Conservation (phyloP, 2,797 vertebrate species). For the Hypotaenidia philippensis region DNA sequence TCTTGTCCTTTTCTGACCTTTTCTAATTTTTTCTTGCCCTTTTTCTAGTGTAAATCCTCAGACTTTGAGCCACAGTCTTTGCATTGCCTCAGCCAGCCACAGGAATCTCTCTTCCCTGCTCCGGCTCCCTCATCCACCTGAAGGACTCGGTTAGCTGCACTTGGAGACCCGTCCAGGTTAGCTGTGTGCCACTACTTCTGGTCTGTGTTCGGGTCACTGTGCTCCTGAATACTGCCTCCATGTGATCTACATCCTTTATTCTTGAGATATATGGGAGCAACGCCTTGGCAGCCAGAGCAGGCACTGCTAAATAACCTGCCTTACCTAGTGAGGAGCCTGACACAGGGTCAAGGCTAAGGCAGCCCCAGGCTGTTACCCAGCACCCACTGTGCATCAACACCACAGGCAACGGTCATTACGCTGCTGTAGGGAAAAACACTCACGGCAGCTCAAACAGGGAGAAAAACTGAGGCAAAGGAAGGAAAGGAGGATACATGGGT, state of each 20-base stretch:
- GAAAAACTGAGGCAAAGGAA: neutral
- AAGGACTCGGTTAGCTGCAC: neutral
- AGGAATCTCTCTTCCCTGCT: neutral
- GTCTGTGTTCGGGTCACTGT: neutral
- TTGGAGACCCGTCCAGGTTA: neutral
- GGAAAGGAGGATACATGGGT: neutral
- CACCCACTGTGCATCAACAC: too few species aligned
- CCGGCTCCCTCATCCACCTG: neutral
- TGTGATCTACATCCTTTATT: neutral
- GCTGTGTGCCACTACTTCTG: neutral
- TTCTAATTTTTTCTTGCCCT: neutral
- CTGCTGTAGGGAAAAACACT: neutral
- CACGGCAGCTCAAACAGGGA: accelerated
- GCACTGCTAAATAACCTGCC: neutral
- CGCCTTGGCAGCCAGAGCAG: neutral
- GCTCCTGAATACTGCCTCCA: neutral
- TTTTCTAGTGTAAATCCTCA: neutral
- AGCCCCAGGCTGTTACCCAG: neutral
- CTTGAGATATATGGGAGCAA: neutral
- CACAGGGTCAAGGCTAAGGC: neutral
- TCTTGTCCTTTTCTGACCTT: neutral
- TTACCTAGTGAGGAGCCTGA: neutral
- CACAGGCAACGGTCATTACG: accelerated
- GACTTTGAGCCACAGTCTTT: neutral
- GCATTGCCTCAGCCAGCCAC: neutral